phyloP scores from a whole-genome alignment of 2,888 invertebrate species.

The Hyppa rectilinea region DNA sequence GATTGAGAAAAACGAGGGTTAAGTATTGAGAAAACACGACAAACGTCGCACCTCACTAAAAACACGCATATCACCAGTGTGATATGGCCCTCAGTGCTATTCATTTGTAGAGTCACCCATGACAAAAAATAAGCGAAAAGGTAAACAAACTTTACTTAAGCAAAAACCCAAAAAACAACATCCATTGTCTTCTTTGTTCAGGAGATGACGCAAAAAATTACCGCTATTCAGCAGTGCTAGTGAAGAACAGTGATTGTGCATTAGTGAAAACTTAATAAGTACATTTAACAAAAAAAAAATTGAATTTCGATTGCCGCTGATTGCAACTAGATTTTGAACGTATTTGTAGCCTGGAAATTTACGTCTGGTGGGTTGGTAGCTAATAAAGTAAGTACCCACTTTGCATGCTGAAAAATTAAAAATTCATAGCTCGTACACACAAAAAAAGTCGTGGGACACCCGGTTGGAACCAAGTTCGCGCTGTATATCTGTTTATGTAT shows the following conservation, averaged over 20 bases:
- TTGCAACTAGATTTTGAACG: not conserved
- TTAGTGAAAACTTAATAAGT: not conserved
- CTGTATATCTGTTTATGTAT: too few relatives aligned
- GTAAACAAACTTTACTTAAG: slow-evolving; percentile 13
- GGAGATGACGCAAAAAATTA: not conserved
- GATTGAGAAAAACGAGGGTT: too few relatives aligned
- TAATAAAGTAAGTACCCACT: not conserved
- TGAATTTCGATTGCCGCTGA: not conserved
- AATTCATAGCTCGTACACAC: not conserved
- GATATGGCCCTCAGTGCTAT: too few relatives aligned
- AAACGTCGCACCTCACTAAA: too few relatives aligned
- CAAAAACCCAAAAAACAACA: not conserved
- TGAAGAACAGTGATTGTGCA: not conserved
- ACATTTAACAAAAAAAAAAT: too few relatives aligned
- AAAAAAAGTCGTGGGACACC: too few relatives aligned
- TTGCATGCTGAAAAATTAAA: not conserved
- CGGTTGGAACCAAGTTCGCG: too few relatives aligned
- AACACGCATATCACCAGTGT: too few relatives aligned
- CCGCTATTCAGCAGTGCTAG: too few relatives aligned
- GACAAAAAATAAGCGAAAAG: not conserved
- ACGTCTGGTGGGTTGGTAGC: too few relatives aligned
- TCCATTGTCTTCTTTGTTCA: not conserved
- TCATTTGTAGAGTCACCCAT: not conserved
- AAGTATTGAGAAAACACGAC: too few relatives aligned
- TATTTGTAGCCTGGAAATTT: too few relatives aligned